Percentiles rank a stretch among this genome's conserved stretches.
Conservation (phyloP, 2,888 invertebrate genomes). For the Eumerus sabulonum region DNA sequence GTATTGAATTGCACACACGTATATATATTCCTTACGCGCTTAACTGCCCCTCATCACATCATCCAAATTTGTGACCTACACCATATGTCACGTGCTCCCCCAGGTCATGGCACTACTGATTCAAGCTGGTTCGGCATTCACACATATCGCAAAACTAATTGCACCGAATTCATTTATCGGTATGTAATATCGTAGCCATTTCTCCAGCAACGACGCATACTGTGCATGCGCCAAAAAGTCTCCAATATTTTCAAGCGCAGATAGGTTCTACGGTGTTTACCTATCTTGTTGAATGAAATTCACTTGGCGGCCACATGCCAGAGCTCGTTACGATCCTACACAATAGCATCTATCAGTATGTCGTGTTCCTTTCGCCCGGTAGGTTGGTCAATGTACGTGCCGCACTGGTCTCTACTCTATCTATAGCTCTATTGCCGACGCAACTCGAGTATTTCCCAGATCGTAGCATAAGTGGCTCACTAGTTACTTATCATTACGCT, state of each 20-base stretch:
- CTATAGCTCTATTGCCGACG: neutral
- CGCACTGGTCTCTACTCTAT: too few relatives aligned
- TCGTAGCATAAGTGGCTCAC: too few relatives aligned
- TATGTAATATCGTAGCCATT: conserved; percentile 5
- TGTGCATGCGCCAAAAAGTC: conserved; percentile 48
- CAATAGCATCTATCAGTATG: conserved; percentile 48
- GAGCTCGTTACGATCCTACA: conserved; percentile 18
- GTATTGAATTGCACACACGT: too few relatives aligned
- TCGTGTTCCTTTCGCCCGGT: conserved; percentile 39
- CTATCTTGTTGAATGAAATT: conserved; percentile 57
- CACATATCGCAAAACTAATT: too few relatives aligned
- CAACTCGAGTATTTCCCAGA: neutral
- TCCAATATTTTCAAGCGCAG: conserved; percentile 59
- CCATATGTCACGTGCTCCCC: conserved; percentile 33
- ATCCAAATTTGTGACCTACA: conserved; percentile 48
- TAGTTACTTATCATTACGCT: too few relatives aligned
- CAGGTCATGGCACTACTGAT: neutral
- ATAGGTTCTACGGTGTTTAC: conserved; percentile 49
- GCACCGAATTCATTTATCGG: conserved; percentile 56
- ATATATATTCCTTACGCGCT: too few relatives aligned
- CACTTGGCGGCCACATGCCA: conserved; percentile 23
- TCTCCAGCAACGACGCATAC: too few relatives aligned
- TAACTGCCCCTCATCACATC: neutral
- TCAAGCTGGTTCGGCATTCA: conserved; percentile 22
- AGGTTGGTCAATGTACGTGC: conserved; percentile 23